phyloP scores from a whole-genome alignment of 92 coral and sea anemone species.

The Zoanthus solanderi region DNA sequence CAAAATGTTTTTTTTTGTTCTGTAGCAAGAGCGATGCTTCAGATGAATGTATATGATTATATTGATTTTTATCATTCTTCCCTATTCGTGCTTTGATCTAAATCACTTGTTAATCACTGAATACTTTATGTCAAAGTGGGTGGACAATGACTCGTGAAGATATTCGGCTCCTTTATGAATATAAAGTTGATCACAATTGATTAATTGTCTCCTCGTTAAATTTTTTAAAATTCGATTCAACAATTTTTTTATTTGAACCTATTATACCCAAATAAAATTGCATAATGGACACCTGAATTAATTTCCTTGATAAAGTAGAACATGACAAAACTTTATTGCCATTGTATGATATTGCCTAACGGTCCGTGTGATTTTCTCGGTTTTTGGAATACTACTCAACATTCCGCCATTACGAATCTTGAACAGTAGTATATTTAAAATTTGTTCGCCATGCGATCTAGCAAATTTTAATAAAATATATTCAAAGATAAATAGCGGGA shows the following conservation, averaged over 20 bases:
- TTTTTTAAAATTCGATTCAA: background rate
- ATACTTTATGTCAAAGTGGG: background rate
- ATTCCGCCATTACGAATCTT: background rate
- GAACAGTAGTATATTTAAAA: background rate
- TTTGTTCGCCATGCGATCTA: too few species aligned
- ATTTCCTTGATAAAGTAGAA: too few species aligned
- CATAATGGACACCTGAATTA: background rate
- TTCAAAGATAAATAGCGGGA: too few species aligned
- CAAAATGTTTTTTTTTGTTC: background rate
- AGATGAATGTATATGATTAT: background rate
- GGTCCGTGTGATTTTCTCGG: background rate
- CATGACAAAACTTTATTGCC: too few species aligned
- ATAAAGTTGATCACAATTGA: background rate
- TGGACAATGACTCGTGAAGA: background rate
- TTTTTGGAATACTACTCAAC: background rate
- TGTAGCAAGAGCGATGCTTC: background rate
- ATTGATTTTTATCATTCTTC: constrained; percentile 15
- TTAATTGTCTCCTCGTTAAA: background rate
- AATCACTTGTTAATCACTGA: background rate
- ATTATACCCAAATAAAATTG: background rate
- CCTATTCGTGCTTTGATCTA: background rate
- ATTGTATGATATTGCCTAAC: too few species aligned
- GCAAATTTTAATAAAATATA: too few species aligned
- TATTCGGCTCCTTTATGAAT: background rate
- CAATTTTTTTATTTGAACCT: constrained; percentile 1